phyloP scores from a whole-genome alignment of 1,140 invertebrate species.

The Drosophila subpulchrella region DNA sequence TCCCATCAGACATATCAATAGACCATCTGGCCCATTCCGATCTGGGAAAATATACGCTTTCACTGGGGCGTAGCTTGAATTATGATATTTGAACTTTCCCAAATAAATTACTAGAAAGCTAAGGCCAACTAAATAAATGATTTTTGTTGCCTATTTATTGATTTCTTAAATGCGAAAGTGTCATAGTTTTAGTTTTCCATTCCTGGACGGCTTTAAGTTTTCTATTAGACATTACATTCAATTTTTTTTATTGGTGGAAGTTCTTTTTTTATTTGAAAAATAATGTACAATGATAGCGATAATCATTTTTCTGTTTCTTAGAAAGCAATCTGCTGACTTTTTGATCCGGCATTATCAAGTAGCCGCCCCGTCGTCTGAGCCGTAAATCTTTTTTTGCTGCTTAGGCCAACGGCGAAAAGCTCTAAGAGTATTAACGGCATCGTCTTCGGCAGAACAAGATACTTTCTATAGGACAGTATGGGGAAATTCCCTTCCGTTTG shows the following conservation, averaged over 20 bases:
- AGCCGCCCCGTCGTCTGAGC: neutral
- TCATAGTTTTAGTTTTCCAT: no score
- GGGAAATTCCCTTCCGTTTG: slow-evolving; percentile 27
- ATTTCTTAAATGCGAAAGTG: no score
- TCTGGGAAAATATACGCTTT: slow-evolving; percentile 8
- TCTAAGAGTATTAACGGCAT: slow-evolving; percentile 39
- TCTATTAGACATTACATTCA: no score
- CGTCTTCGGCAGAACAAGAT: slow-evolving; percentile 20
- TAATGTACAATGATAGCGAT: no score
- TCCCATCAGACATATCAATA: slow-evolving; percentile 41
- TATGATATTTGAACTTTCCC: neutral
- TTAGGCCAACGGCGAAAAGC: neutral
- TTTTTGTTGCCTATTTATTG: no score
- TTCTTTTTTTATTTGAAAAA: no score
- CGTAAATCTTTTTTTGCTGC: slow-evolving; percentile 5
- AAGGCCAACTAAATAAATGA: no score
- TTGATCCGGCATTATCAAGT: neutral
- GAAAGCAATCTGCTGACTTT: neutral
- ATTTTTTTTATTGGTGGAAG: no score
- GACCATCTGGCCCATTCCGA: neutral
- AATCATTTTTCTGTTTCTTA: neutral
- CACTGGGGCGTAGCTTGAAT: neutral
- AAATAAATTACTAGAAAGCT: no score
- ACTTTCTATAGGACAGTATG: slow-evolving; percentile 20
- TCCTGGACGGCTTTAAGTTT: no score